Base-by-base conservation (phyloP, 2,797 vertebrate genomes). In the Cygnus olor region DNA sequence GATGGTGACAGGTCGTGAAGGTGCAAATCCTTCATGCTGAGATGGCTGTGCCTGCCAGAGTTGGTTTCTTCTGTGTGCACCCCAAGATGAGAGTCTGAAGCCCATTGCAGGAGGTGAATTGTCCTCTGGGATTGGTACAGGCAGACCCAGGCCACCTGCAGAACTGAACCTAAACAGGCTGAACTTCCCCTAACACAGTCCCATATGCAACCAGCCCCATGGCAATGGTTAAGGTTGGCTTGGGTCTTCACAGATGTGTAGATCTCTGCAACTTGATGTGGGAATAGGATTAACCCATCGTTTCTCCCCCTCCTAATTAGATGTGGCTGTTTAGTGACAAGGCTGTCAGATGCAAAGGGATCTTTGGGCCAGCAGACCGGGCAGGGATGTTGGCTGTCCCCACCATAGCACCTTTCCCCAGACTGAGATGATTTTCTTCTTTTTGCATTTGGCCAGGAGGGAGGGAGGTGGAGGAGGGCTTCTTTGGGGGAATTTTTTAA, bases 371-470 rank as follows among this genome's bases (percentile, higher is more conserved):
- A 2, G 1, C 3, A 38, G 64, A 64, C 61, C 22, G 40, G 49
- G 20, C 71, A 80, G 40, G 85, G n/a, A 90, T 4, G 45, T 2
- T 40, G 40, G 13, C 58, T 65, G 47, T 68, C 27, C 42, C 32
- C 40, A 40, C 49, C 2, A 4, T 9, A 68, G 53, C 1, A 0
- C 14, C 0, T 0, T 63, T 64, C 11, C 42, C 65, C 42, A 28
- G 34, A 25, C 0, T 30, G 63, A 81, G 54, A 32, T 0, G 0
- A 60, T 84, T 93, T 81, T 77, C 51, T 86, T 34, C 28, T 84
- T 69, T 71, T 80, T 14, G 1, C 51, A 15, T 40, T 81, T 76
- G 38, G 34, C 9, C 19, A 44, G 63, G 63, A 64, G 40, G 63
- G 17, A 12, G 2, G 8, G 2, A 1, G 0, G 34, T 10, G 6